Conservation (phyloP, 2,888 invertebrate species). For the Leptura quadrifasciata region DNA sequence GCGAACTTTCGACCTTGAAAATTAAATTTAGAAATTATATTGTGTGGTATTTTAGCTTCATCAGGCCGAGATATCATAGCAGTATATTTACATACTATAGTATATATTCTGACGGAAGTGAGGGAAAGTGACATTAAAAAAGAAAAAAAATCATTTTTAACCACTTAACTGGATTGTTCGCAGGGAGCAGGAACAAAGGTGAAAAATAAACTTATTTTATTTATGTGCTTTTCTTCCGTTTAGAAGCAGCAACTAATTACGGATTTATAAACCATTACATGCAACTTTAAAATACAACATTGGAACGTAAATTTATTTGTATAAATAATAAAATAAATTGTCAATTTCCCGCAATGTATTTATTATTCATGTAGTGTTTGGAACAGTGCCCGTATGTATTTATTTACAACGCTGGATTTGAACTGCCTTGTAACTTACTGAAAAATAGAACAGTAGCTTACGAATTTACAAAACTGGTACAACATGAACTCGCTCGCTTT, state of each 20-base stretch:
- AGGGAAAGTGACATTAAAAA: too few species aligned
- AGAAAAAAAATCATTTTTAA: too few species aligned
- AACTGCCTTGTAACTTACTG: constrained; percentile 41
- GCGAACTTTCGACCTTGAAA: too few species aligned
- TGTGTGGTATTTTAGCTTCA: too few species aligned
- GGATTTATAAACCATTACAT: neutral
- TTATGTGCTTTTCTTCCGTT: too few species aligned
- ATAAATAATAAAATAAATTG: constrained; percentile 20
- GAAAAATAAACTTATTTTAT: too few species aligned
- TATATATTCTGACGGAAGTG: too few species aligned
- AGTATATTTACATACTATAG: too few species aligned
- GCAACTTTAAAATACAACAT: neutral
- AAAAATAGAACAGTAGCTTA: constrained; percentile 30
- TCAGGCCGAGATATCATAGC: too few species aligned
- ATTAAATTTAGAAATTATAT: too few species aligned
- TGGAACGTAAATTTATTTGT: neutral
- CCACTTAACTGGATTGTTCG: too few species aligned
- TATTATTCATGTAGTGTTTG: constrained; percentile 56
- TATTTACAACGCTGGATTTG: constrained; percentile 45
- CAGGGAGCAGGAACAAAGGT: too few species aligned
- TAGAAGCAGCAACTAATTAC: neutral
- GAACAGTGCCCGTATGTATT: constrained; percentile 56
- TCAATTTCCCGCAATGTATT: constrained; percentile 40
- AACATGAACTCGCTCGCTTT: constrained; percentile 12
- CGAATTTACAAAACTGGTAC: constrained; percentile 25